A percentile compares a stretch with the other conserved stretches of the same genome.
Conservation (phyloP, 1,140 invertebrate species). For the Drosophila ercepeae region DNA sequence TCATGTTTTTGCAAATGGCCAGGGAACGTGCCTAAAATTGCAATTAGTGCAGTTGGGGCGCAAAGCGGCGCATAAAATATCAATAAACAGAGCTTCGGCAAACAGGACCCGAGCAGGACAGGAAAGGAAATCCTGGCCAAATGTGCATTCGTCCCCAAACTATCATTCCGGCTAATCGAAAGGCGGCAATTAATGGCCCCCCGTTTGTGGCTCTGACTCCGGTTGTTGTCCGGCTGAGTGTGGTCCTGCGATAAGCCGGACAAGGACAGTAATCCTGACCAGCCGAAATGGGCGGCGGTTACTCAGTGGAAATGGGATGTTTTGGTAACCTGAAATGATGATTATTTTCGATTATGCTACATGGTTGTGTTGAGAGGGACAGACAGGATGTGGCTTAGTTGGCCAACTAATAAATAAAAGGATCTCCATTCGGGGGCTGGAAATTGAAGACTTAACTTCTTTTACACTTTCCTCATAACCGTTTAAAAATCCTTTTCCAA, state of each 20-base stretch:
- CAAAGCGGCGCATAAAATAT: conserved; percentile 69
- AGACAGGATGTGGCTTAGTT: background rate
- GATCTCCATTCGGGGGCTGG: too few species aligned
- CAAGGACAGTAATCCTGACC: conserved; percentile 27
- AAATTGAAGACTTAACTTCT: too few species aligned
- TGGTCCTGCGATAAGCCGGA: conserved; percentile 15
- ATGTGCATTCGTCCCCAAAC: conserved; percentile 28
- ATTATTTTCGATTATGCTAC: background rate
- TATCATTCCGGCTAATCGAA: conserved; percentile 32
- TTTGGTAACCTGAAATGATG: background rate
- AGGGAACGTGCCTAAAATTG: conserved; percentile 74
- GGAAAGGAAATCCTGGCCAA: conserved; percentile 24
- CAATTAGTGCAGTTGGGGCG: conserved; percentile 63
- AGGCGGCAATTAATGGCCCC: conserved; percentile 46
- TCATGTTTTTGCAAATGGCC: conserved; percentile 66
- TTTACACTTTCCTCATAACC: too few species aligned
- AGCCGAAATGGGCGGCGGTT: conserved; percentile 10
- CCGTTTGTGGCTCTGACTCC: conserved; percentile 20
- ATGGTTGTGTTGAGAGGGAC: background rate
- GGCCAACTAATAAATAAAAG: too few species aligned
- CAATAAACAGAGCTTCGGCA: conserved; percentile 67
- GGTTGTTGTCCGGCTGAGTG: conserved; percentile 3
- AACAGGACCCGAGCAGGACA: conserved; percentile 10
- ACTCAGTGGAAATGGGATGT: background rate
- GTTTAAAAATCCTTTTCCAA: too few species aligned